phyloP scores from a whole-genome alignment of 2,888 invertebrate species.

The Dichetophora obliterata region DNA sequence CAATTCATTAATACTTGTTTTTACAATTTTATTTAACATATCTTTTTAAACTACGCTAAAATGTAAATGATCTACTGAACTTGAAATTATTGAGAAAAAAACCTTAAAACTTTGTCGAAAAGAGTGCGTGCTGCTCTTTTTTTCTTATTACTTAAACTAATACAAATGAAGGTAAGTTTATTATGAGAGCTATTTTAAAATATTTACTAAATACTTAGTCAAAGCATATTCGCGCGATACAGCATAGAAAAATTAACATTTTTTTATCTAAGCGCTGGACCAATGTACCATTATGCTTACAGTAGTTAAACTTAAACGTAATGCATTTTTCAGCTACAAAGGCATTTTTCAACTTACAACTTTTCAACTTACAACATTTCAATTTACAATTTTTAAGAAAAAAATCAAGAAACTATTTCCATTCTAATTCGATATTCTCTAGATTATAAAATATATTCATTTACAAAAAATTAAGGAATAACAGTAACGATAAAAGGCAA shows the following conservation, averaged over 20 bases:
- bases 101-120: background rate
- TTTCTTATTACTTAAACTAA: conserved; percentile 9
- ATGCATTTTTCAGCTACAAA: conserved; percentile 8
- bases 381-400: too few species aligned
- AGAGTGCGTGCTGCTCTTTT: background rate
- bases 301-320: conserved; percentile 18
- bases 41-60: conserved; percentile 19
- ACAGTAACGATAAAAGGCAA: too few species aligned
- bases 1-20: conserved; percentile 10
- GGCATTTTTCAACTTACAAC: too few species aligned
- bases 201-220: conserved; percentile 24
- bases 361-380: too few species aligned
- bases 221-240: conserved; percentile 13
- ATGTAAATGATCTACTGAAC: conserved; percentile 31
- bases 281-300: conserved; percentile 11
- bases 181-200: conserved; percentile 25
- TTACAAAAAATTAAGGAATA: too few species aligned
- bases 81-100: background rate
- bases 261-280: background rate
- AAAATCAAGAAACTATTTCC: too few species aligned
- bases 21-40: conserved; percentile 29
- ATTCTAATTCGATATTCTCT: too few species aligned
- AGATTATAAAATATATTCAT: too few species aligned
- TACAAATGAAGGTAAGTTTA: background rate
- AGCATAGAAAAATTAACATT: background rate